Percentiles rank a stretch among this genome's conserved stretches.
phyloP scores from a whole-genome alignment of 2,113 vertebrate species.

The Pelodiscus sinensis region DNA sequence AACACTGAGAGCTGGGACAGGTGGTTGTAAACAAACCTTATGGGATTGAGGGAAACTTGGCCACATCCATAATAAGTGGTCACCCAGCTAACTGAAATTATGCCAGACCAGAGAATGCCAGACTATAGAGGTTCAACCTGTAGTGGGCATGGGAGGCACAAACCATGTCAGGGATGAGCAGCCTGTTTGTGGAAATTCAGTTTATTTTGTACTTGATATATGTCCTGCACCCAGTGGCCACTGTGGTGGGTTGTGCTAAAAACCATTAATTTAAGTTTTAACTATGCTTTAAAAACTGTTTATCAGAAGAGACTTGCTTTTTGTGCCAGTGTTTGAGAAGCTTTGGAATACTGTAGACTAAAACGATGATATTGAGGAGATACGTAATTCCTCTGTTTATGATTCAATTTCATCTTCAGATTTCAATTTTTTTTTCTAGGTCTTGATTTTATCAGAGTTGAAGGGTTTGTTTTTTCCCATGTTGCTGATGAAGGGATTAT shows the following conservation, averaged over 20 bases:
- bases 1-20: too few species aligned
- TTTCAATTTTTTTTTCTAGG: slow-evolving; percentile 60
- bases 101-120: too few species aligned
- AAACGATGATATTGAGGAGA: background rate
- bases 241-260: background rate
- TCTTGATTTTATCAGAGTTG: slow-evolving; percentile 84
- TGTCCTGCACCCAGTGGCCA: background rate
- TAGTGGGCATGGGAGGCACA: background rate
- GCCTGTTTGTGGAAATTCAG: background rate
- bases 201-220: background rate
- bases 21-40: too few species aligned
- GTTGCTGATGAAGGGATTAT: slow-evolving; percentile 87
- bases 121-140: too few species aligned
- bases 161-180: background rate
- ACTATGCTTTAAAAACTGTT: background rate
- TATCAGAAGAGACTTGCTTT: background rate
- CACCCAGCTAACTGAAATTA: too few species aligned
- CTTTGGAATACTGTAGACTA: background rate
- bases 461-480: slow-evolving; percentile 86
- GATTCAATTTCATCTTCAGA: slow-evolving; percentile 8
- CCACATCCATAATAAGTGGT: too few species aligned
- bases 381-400: background rate
- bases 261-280: background rate
- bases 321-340: background rate
- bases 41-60: too few species aligned